These are phyloP conservation scores for Aphidoletes aphidimyza DNA, from an alignment of 2,888 invertebrate species.

Conservation along the genomic window DNA sequence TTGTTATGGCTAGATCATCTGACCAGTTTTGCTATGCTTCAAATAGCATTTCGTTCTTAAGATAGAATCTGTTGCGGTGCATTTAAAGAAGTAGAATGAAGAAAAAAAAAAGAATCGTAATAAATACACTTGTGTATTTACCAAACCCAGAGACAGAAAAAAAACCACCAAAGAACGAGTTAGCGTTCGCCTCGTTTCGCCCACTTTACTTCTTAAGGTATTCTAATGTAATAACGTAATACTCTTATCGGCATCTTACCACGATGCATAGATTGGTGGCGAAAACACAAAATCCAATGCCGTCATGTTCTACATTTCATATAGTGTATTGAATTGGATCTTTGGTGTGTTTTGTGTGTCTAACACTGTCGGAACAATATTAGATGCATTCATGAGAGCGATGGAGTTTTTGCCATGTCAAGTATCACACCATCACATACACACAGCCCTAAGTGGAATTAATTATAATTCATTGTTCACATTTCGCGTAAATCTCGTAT, in stretches of 20 bases:
- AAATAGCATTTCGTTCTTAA: neutral
- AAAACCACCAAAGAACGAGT: too few species aligned
- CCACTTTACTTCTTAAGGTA: too few species aligned
- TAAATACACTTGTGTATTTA: neutral
- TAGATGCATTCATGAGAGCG: conserved; percentile 3
- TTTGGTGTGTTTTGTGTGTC: neutral
- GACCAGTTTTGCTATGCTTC: neutral
- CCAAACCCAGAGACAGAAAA: neutral
- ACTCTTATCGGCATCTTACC: too few species aligned
- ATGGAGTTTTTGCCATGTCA: neutral
- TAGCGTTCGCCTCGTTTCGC: too few species aligned
- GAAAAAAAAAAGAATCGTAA: neutral
- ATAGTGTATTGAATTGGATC: too few species aligned
- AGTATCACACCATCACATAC: neutral
- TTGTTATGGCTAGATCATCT: neutral
- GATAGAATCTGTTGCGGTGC: neutral
- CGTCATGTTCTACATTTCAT: too few species aligned
- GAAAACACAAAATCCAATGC: too few species aligned
- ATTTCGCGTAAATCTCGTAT: neutral
- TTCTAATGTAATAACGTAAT: too few species aligned
- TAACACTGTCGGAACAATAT: conserved; percentile 10
- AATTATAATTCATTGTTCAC: conserved; percentile 17
- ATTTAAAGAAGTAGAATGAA: neutral
- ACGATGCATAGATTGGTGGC: too few species aligned
- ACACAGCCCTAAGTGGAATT: neutral